These are phyloP conservation scores for Spatulosminthurus flaviceps DNA, from an alignment of 2,888 invertebrate species.

Conservation along the genomic window DNA sequence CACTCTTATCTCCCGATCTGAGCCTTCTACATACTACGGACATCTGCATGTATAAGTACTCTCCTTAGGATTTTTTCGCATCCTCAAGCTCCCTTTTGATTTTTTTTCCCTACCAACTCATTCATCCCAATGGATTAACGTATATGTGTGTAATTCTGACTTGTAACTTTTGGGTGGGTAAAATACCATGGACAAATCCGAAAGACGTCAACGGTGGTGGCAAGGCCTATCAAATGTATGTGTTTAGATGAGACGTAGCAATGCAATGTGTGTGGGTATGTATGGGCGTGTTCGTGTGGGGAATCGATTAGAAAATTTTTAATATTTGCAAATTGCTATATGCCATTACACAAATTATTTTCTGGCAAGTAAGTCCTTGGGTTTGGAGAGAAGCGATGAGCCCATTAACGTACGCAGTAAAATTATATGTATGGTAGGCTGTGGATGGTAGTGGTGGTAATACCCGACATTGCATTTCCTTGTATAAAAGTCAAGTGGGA, in stretches of 20 bases:
- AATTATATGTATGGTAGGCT: background rate
- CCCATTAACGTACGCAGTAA: constrained; percentile 14
- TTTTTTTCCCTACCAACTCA: no score
- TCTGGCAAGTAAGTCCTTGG: constrained; percentile 31
- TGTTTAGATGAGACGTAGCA: no score
- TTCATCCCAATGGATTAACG: no score
- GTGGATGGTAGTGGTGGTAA: background rate
- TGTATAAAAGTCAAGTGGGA: background rate
- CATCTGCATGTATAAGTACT: no score
- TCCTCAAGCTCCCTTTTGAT: no score
- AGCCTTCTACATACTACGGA: background rate
- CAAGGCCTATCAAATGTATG: no score
- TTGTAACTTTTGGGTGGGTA: no score
- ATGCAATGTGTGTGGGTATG: no score
- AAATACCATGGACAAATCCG: no score
- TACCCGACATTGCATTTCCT: background rate
- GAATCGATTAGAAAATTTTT: constrained; percentile 56
- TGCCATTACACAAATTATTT: constrained; percentile 63
- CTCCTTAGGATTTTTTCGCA: no score
- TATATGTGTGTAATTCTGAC: no score
- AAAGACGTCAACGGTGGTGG: no score
- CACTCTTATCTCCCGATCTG: background rate
- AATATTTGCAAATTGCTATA: constrained; percentile 64
- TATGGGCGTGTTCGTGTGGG: background rate
- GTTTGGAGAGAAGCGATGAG: constrained; percentile 25